Base-by-base conservation (phyloP, 2,113 vertebrate species). In the Prionailurus viverrinus region DNA sequence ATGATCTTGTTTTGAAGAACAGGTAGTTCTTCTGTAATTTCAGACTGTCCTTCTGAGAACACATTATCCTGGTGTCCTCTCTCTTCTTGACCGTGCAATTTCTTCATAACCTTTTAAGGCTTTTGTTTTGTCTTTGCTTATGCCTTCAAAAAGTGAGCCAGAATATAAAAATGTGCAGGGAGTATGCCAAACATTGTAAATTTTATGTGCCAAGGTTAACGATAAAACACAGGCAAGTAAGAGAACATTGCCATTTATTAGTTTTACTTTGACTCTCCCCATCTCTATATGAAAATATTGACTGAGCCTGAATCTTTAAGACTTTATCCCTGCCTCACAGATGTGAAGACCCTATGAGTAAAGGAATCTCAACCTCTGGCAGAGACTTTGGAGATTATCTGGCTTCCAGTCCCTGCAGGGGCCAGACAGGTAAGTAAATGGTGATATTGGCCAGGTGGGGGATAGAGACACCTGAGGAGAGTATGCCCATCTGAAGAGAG, bases 1-100 rank as follows among this genome's bases (percentile, higher is more conserved):
- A 92, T 93, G 39, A 91, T 85, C 91, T 98, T 94, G 95, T 98
- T 97, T 97, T 90, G 88, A 93, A 97, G 97, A 94, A 97, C 95
- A 92, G 89, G 94, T 91, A 94, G 96, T 88, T 76, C 94, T n/a
- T 84, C 63, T 94, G 80, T 71, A 29, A 73, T 95, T 96, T 96
- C 91, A 73, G 88, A 66, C 13, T 65, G 71, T 81, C 53, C 81
- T 78, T 68, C 87, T 93, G 85, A 95, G 96, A 92, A 97, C 95
- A 96, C 53, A 82, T 69, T 93, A 94, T 95, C 66, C 96, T 71
- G 12, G 5, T 41, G 61, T 74, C 78, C n/a, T 92, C 79, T 74
- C 55, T 82, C 31, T 91, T 86, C 87, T 81, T 79, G 88, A 81
- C 82, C 58, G 18, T 18, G 61, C 88, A 80, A 81, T 95, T 91